These are phyloP conservation scores for Sylvia atricapilla DNA, from an alignment of 2,113 vertebrate species.

Conservation along the genomic window DNA sequence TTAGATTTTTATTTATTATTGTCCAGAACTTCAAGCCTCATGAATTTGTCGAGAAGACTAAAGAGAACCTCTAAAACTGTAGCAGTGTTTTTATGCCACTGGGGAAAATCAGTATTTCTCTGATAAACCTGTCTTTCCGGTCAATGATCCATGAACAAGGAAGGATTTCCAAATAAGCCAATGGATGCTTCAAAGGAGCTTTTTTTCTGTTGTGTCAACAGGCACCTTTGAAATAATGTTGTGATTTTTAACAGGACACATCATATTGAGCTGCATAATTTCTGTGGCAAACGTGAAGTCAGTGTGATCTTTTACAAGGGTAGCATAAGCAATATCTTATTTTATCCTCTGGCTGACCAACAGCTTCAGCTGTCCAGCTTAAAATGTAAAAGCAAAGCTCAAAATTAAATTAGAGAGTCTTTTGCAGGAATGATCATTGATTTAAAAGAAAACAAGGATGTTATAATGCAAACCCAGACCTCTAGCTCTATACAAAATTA, in stretches of 20 bases:
- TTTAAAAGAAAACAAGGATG: background rate
- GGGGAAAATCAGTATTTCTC: background rate
- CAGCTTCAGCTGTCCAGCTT: background rate
- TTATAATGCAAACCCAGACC: background rate
- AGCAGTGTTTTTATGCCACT: background rate
- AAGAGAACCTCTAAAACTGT: background rate
- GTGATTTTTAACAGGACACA: background rate
- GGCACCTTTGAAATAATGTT: background rate
- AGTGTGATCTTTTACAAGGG: background rate
- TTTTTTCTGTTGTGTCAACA: background rate
- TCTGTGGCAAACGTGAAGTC: background rate
- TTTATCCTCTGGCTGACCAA: background rate
- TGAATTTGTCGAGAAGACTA: background rate
- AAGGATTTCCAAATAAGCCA: background rate
- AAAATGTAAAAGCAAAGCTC: background rate
- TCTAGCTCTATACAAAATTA: background rate
- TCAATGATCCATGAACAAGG: background rate
- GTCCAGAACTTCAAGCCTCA: background rate
- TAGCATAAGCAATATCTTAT: background rate
- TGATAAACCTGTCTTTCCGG: background rate
- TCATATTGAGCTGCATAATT: background rate
- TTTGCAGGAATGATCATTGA: background rate
- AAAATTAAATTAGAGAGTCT: background rate
- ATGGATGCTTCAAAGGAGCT: background rate
- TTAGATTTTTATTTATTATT: constrained; percentile 4